These are phyloP conservation scores for Sinocyclocheilus rhinocerous DNA, from an alignment of 2,113 vertebrate species.

Conservation along the genomic window DNA sequence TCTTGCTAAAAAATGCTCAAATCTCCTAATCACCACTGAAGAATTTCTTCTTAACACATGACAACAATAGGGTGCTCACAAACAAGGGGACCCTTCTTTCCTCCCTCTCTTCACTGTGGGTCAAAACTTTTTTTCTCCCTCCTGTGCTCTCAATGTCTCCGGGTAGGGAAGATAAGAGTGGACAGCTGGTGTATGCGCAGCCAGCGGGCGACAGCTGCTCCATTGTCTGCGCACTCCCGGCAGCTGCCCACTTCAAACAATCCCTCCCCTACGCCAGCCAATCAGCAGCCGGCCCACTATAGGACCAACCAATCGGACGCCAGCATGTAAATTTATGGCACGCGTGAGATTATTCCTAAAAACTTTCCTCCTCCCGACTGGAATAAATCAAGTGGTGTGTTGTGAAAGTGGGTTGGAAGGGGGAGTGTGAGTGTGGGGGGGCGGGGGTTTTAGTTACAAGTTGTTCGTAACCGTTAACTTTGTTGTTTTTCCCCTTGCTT, in stretches of 20 bases:
- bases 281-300: slow-evolving; percentile 75
- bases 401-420: slow-evolving; percentile 61
- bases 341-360: slow-evolving; percentile 89
- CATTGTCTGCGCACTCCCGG: slow-evolving; percentile 95
- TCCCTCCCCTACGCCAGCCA: slow-evolving; percentile 85
- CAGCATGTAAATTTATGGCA: slow-evolving; percentile 94
- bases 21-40: slow-evolving; percentile 69
- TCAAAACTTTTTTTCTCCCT: slow-evolving; percentile 88
- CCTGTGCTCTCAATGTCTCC: slow-evolving; percentile 90
- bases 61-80: slow-evolving; percentile 68
- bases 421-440: slow-evolving; percentile 64
- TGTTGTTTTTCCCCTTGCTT: background rate
- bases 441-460: slow-evolving; percentile 74
- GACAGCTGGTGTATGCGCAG: slow-evolving; percentile 99
- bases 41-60: slow-evolving; percentile 84
- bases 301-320: slow-evolving; percentile 75
- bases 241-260: slow-evolving; percentile 91
- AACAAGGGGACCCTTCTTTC: slow-evolving; percentile 79
- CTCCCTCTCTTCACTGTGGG: slow-evolving; percentile 87
- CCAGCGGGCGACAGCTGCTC: slow-evolving; percentile 99
- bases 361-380: slow-evolving; percentile 82
- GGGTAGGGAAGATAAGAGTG: slow-evolving; percentile 97
- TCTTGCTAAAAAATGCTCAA: slow-evolving; percentile 68
- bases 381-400: slow-evolving; percentile 81
- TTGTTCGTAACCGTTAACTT: slow-evolving; percentile 67